These are phyloP conservation scores for Delichon dasypus DNA, from an alignment of 2,797 vertebrate species.

Conservation along the genomic window DNA sequence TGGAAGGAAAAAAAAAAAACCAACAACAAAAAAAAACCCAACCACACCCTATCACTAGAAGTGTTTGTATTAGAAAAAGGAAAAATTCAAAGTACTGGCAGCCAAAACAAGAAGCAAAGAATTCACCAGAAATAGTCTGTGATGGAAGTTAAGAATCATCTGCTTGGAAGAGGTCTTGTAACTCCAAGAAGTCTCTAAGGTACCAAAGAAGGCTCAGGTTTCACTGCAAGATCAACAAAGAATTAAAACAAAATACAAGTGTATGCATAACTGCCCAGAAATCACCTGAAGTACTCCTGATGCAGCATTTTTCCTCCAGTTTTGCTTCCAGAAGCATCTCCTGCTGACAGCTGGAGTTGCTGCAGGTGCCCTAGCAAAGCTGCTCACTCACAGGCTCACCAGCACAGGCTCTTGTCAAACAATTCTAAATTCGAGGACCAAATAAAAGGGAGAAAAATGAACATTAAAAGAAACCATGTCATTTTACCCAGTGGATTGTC, in stretches of 20 bases:
- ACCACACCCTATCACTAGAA: background rate
- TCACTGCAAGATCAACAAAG: background rate
- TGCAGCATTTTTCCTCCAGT: background rate
- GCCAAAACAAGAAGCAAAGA: background rate
- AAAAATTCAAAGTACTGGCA: background rate
- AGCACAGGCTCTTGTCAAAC: background rate
- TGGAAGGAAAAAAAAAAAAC: background rate
- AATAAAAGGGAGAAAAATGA: background rate
- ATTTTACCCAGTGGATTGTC: background rate
- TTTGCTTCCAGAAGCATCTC: background rate
- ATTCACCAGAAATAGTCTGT: background rate
- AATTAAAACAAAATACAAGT: background rate
- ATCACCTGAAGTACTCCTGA: background rate
- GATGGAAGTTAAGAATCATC: background rate
- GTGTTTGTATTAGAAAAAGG: background rate
- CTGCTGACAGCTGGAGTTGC: background rate
- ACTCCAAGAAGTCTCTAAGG: background rate
- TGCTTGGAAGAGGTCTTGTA: background rate
- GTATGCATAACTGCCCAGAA: background rate
- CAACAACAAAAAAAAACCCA: too few relatives aligned
- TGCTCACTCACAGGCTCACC: background rate
- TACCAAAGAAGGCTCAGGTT: background rate
- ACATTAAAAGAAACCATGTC: background rate
- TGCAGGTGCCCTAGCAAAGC: background rate
- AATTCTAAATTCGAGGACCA: background rate